phyloP scores from a whole-genome alignment of 2,888 invertebrate genomes.

The Elaeidobius kamerunicus region DNA sequence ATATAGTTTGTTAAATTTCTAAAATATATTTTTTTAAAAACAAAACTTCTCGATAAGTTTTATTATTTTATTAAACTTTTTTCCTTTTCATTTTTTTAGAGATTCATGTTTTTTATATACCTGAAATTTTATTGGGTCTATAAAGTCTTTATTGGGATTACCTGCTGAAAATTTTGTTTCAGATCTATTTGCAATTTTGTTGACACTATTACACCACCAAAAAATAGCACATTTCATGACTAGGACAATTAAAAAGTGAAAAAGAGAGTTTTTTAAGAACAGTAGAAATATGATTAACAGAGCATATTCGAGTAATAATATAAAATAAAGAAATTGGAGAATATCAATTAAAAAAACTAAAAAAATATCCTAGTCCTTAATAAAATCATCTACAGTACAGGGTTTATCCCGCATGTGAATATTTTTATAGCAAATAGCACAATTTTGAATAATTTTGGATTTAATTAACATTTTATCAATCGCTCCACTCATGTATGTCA shows the following conservation, averaged over 20 bases:
- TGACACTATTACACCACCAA: conserved; percentile 8
- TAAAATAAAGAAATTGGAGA: conserved; percentile 1
- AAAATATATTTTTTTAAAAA: too few relatives aligned
- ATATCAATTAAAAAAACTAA: conserved; percentile 5
- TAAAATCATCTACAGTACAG: conserved; percentile 2
- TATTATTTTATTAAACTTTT: too few relatives aligned
- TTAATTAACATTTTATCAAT: conserved; percentile 4
- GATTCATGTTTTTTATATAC: not conserved
- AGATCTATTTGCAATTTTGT: conserved; percentile 2
- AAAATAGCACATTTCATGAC: not conserved
- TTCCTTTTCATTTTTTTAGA: too few relatives aligned
- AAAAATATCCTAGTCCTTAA: conserved; percentile 10
- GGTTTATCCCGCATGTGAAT: not conserved
- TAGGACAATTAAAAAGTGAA: conserved; percentile 1
- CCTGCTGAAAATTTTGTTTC: not conserved
- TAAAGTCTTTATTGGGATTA: not conserved
- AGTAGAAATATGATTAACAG: not conserved
- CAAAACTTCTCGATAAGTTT: too few relatives aligned
- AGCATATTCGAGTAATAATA: conserved; percentile 5
- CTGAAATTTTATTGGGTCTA: conserved; percentile 8
- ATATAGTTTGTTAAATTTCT: too few relatives aligned
- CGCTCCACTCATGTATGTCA: conserved; percentile 6
- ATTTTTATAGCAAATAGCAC: conserved; percentile 11
- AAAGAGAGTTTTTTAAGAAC: not conserved
- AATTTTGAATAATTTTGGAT: conserved; percentile 4